These are phyloP conservation scores for Seladonia tumulorum DNA, from an alignment of 2,888 invertebrate genomes.

Conservation along the genomic window DNA sequence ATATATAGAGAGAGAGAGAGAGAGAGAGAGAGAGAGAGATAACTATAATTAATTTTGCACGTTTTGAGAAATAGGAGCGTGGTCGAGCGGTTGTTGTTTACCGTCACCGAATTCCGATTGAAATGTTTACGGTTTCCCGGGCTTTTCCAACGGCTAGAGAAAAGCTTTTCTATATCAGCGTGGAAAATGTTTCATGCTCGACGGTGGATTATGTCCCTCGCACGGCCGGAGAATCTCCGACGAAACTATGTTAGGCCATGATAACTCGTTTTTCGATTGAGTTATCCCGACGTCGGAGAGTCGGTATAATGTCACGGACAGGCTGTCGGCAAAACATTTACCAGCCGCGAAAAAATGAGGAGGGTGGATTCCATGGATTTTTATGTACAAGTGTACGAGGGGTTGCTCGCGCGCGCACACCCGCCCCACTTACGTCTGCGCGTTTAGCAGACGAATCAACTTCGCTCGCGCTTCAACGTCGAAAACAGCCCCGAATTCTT, in stretches of 20 bases:
- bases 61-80: no score
- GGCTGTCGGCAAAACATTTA: slow-evolving; percentile 18
- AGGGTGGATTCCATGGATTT: not conserved
- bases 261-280: slow-evolving; percentile 66
- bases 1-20: no score
- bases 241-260: slow-evolving; percentile 47
- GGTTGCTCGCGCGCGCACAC: not conserved
- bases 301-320: slow-evolving; percentile 35
- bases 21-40: no score
- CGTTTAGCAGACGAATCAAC: not conserved
- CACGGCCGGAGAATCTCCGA: not conserved
- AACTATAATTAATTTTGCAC: no score
- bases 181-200: not conserved
- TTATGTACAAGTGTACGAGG: not conserved
- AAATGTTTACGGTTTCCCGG: not conserved
- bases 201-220: not conserved
- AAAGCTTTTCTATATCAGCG: not conserved
- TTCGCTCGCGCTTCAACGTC: not conserved
- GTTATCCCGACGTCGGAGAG: slow-evolving; percentile 59
- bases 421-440: not conserved
- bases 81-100: no score
- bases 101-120: no score
- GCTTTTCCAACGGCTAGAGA: not conserved
- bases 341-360: slow-evolving; percentile 19
- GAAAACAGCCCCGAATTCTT: not conserved